Evolutionary conservation across 2,113 vertebrate genomes (phyloP).

Genomic region (Pangasianodon gigas): DNA sequence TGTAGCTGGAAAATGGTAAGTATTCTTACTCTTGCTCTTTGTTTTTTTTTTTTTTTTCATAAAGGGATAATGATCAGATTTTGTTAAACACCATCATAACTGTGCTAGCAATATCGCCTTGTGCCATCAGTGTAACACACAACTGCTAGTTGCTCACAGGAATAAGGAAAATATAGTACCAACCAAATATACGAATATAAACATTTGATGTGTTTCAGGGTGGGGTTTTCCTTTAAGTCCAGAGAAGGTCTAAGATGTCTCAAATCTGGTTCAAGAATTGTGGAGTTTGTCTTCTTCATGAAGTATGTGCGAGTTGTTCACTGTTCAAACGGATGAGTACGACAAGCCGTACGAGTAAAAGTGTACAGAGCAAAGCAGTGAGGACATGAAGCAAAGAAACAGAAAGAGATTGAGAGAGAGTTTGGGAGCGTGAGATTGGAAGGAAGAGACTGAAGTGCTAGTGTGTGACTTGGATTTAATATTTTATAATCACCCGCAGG

Average conservation of each 20-base stretch:
- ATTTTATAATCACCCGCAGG: slow-evolving; percentile 90
- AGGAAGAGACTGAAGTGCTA: slow-evolving; percentile 84
- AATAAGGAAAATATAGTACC: not conserved
- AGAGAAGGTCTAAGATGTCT: not conserved
- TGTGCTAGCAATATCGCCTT: not conserved
- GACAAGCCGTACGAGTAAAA: slow-evolving; percentile 72
- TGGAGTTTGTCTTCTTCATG: slow-evolving; percentile 54
- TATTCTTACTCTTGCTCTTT: not conserved
- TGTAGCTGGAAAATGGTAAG: not conserved
- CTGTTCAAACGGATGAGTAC: slow-evolving; percentile 75
- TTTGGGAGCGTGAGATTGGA: slow-evolving; percentile 65
- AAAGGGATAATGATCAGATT: not conserved
- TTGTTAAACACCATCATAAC: not conserved
- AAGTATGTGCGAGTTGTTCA: slow-evolving; percentile 80
- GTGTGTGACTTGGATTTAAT: slow-evolving; percentile 91
- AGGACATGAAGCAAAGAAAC: not conserved
- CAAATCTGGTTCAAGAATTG: not conserved
- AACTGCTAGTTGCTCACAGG: not conserved
- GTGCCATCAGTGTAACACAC: not conserved
- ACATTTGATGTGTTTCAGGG: not conserved
- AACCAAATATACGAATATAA: not conserved
- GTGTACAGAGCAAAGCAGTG: slow-evolving; percentile 16
- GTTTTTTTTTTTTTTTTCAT: too few relatives aligned
- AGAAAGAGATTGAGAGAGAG: slow-evolving; percentile 27
- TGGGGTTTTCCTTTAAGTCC: not conserved